Evolutionary conservation across 37 sponge, comb jelly and placozoan genomes (phyloP).

Genomic region (Tethya wilhelma): DNA sequence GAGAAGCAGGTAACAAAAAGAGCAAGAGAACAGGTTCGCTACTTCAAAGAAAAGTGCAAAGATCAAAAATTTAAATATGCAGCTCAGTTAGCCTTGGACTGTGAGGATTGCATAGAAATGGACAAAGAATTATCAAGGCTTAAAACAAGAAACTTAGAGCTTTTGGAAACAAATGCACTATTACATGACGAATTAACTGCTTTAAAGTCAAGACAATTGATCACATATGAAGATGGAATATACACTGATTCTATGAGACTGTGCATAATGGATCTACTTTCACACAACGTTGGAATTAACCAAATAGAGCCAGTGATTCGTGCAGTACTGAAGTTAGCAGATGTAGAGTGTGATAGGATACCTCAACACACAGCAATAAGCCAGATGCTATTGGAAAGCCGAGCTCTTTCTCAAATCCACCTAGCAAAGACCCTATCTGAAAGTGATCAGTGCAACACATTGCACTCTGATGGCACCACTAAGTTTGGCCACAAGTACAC

Average conservation of each 20-base stretch:
- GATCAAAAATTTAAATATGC: not conserved
- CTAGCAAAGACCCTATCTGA: not conserved
- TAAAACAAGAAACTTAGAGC: not conserved
- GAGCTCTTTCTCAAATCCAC: not conserved
- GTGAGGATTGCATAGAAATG: not conserved
- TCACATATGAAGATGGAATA: not conserved
- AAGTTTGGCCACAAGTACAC: not conserved
- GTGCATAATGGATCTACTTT: not conserved
- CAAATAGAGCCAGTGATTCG: not conserved
- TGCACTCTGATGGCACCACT: not conserved
- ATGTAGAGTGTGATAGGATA: not conserved
- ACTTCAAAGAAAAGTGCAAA: slow-evolving; percentile 1
- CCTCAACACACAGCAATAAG: not conserved
- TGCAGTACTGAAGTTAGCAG: not conserved
- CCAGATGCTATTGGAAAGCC: not conserved
- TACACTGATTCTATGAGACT: not conserved
- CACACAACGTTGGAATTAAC: not conserved
- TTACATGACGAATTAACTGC: not conserved
- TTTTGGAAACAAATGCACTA: not conserved
- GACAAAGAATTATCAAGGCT: not conserved
- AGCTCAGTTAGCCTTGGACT: not conserved
- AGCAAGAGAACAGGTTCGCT: not conserved
- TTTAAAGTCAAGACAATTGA: not conserved
- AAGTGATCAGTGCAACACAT: not conserved
- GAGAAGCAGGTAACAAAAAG: not conserved